Evolutionary conservation across 1,140 invertebrate genomes (phyloP), one percentile per base, ranked within the genome.

Genomic region (Drosophila dunni): DNA sequence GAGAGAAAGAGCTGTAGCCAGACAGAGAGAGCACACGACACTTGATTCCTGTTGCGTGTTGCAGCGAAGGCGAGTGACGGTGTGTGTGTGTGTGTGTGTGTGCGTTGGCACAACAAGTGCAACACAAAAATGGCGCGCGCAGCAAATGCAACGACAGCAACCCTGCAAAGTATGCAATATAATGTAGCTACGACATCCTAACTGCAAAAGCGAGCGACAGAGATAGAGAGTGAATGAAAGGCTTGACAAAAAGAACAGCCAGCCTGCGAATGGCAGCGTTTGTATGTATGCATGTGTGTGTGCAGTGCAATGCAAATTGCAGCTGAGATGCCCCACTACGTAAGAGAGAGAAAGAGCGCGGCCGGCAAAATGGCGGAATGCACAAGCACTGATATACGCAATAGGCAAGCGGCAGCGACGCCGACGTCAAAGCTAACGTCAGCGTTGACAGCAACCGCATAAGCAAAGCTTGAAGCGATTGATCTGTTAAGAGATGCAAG

Each of bases 81-180:
- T 65, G 0, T 48, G 3, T 46, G 1, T 61, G 10, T 60, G 17
- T 15, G 10, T 60, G 54, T 36, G 34, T 44, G 34, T 34, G 42
- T 57, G 29, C 42, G 44, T 13, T 11, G 33, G 36, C 57, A 75
- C 72, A 75, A 69, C 57, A 69, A 75, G 72, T 75, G 72, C 72
- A 69, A 68, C 29, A 67, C 56, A n/a, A 51, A 70, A 71, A 71
- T 70, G 67, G 67, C 73, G 67, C 54, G 60, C 67, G 72, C 72
- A 70, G 66, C 66, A 75, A 62, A 44, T 20, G 38, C 62, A 64
- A 48, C 50, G 15, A 9, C 48, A 45, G 67, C 73, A 71, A 75
- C 73, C 73, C 73, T 75, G 73, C 67, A 65, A 75, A 65, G 67
- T 71, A 75, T 75, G 68, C 73, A 71, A 75, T 65, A 24, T 54